Conservation (phyloP, 53 echinoderm and acorn worm species). For the Astropecten irregularis region DNA sequence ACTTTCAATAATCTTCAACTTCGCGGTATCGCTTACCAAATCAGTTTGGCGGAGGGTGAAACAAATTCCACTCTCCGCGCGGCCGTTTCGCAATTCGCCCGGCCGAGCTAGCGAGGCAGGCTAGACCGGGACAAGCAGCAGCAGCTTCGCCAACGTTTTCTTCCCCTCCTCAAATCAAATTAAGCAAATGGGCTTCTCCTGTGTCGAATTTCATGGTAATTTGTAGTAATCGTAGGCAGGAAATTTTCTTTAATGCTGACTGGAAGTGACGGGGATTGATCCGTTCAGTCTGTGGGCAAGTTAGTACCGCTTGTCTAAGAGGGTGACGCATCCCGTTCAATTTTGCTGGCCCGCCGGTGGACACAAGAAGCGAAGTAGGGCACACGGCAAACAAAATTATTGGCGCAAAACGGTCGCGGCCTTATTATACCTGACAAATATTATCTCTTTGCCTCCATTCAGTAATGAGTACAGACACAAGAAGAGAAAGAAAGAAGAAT, state of each 20-base stretch:
- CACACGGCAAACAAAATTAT: slow-evolving; percentile 47
- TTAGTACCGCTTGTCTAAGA: slow-evolving; percentile 15
- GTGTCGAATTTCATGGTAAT: slow-evolving; percentile 90
- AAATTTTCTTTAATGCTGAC: slow-evolving; percentile 57
- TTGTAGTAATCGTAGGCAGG: slow-evolving; percentile 82
- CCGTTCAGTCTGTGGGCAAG: slow-evolving; percentile 9
- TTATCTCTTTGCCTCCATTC: slow-evolving; percentile 26
- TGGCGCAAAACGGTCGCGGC: slow-evolving; percentile 38
- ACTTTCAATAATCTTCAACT: slow-evolving; percentile 84
- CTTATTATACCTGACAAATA: slow-evolving; percentile 37
- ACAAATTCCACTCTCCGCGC: slow-evolving; percentile 58
- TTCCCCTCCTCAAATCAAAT: slow-evolving; percentile 79
- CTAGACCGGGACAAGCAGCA: slow-evolving; percentile 34
- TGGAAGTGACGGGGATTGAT: slow-evolving; percentile 50
- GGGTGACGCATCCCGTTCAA: slow-evolving; percentile 42
- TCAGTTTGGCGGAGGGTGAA: slow-evolving; percentile 51
- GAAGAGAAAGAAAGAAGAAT: no score
- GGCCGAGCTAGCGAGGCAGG: neutral
- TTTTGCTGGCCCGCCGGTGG: slow-evolving; percentile 17
- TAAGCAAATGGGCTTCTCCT: slow-evolving; percentile 85
- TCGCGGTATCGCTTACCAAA: slow-evolving; percentile 82
- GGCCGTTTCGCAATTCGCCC: slow-evolving; percentile 55
- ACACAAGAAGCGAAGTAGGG: slow-evolving; percentile 26
- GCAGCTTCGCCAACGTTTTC: slow-evolving; percentile 53
- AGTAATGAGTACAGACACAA: no score